Percentiles rank a stretch among this genome's conserved stretches.
Evolutionary conservation across 2,888 invertebrate species (phyloP).

Genomic region (Napeogenes sylphis): DNA sequence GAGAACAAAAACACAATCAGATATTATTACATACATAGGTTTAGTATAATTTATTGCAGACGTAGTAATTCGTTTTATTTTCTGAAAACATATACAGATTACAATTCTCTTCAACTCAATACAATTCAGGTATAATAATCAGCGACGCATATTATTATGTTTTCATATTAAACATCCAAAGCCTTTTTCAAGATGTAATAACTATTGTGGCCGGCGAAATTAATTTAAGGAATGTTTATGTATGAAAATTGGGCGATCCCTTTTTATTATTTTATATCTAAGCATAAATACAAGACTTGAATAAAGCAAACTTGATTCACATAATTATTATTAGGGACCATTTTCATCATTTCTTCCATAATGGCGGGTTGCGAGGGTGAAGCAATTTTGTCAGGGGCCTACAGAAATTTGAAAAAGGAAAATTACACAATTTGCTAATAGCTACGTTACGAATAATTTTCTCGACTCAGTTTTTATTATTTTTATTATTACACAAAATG

Average conservation of each 20-base stretch:
- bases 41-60: too few species aligned
- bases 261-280: constrained; percentile 1
- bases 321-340: constrained; percentile 39
- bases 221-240: background rate
- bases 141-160: too few species aligned
- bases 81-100: too few species aligned
- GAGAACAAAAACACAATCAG: too few species aligned
- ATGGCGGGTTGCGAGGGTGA: constrained; percentile 62
- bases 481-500: constrained; percentile 39
- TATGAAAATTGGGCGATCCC: constrained; percentile 1
- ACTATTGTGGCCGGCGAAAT: too few species aligned
- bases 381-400: constrained; percentile 66
- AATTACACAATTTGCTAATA: constrained; percentile 75
- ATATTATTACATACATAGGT: too few species aligned
- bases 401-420: constrained; percentile 71
- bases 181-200: too few species aligned
- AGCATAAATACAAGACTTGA: constrained; percentile 17
- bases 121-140: too few species aligned
- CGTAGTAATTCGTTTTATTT: too few species aligned
- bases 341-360: constrained; percentile 66
- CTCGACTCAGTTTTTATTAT: constrained; percentile 54
- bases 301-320: constrained; percentile 28
- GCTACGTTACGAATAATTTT: constrained; percentile 61
- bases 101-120: too few species aligned
- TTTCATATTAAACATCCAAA: too few species aligned